A percentile compares a stretch with the other conserved stretches of the same genome.
Conservation (phyloP, 1,140 invertebrate genomes). For the Zaprionus gabonicus region DNA sequence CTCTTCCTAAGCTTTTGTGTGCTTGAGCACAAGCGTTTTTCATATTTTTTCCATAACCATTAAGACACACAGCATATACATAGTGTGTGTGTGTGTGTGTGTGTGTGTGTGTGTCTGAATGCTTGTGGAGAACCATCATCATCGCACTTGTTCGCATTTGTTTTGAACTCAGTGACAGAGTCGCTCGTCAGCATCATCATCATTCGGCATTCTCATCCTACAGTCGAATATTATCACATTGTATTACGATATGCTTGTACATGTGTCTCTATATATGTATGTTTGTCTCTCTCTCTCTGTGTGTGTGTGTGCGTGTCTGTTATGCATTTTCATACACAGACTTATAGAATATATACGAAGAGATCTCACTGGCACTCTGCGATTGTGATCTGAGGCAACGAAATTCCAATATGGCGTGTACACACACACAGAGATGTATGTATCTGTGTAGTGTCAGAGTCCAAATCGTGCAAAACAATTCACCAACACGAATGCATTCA, state of each 20-base stretch:
- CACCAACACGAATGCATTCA: conserved; percentile 74
- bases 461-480: conserved; percentile 50
- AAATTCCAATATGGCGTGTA: conserved; percentile 78
- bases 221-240: conserved; percentile 70
- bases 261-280: conserved; percentile 34
- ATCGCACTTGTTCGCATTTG: conserved; percentile 55
- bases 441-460: conserved; percentile 61
- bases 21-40: conserved; percentile 51
- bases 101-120: conserved; percentile 7
- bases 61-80: conserved; percentile 38
- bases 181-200: conserved; percentile 40
- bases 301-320: conserved; percentile 20
- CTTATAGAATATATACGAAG: conserved; percentile 1
- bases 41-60: conserved; percentile 79
- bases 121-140: conserved; percentile 24
- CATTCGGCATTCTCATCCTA: conserved; percentile 37
- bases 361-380: conserved; percentile 35
- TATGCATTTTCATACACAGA: conserved; percentile 34
- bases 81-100: conserved; percentile 10
- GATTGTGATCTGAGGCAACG: conserved; percentile 72
- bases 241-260: conserved; percentile 66
- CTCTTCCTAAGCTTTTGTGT: conserved; percentile 61
- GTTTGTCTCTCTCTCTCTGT: neutral
- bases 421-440: conserved; percentile 3
- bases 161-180: conserved; percentile 62